phyloP scores from a whole-genome alignment of 37 sponge, comb jelly and placozoan genomes.

The Lycopodina hypogea region DNA sequence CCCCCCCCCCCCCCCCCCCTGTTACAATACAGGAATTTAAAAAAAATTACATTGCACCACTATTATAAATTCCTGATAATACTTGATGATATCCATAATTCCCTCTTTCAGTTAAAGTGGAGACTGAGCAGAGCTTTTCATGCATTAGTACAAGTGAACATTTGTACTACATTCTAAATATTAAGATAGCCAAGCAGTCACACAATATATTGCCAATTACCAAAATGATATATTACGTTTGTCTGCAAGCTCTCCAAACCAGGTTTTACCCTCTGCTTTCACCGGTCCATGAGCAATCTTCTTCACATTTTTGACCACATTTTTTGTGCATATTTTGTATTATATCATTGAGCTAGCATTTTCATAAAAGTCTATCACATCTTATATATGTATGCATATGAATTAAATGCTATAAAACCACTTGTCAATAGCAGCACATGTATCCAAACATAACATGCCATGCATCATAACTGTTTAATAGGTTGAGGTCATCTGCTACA shows the following conservation, averaged over 20 bases:
- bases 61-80: conserved; percentile 24
- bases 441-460: conserved; percentile 6
- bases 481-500: not conserved
- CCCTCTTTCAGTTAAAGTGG: not conserved
- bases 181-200: not conserved
- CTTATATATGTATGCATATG: not conserved
- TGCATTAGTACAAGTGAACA: conserved; percentile 27
- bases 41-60: not conserved
- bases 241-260: conserved; percentile 32
- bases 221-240: conserved; percentile 14
- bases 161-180: conserved; percentile 22
- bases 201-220: not conserved
- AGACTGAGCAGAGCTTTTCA: conserved; percentile 22
- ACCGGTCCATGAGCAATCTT: conserved; percentile 15
- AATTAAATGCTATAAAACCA: too few relatives aligned
- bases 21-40: not conserved
- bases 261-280: conserved; percentile 6
- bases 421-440: conserved; percentile 7
- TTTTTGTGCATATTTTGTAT: conserved; percentile 23
- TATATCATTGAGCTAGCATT: too few relatives aligned
- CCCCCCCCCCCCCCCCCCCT: too few relatives aligned
- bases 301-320: conserved; percentile 10
- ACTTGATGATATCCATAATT: not conserved
- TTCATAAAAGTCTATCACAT: too few relatives aligned
- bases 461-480: conserved; percentile 25